Evolutionary conservation across 2,888 invertebrate species (phyloP).

Genomic region (Mythimna ferrago): DNA sequence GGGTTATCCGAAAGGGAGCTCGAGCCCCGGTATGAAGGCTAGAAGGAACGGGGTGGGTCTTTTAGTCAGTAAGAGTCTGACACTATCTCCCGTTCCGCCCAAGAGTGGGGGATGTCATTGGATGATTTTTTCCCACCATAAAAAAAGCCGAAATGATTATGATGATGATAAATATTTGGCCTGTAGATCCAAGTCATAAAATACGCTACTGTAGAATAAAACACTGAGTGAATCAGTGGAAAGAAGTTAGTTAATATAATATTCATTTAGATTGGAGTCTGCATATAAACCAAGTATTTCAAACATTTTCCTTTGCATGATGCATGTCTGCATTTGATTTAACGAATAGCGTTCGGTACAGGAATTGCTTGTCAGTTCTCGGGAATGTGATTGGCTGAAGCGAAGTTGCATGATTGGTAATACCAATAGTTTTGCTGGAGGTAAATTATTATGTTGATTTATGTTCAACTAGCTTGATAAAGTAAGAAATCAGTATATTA

Average conservation of each 20-base stretch:
- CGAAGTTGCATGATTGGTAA: slow-evolving; percentile 22
- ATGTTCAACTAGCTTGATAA: background rate
- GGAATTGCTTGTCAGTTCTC: slow-evolving; percentile 45
- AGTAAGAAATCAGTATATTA: too few relatives aligned
- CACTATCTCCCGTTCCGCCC: too few relatives aligned
- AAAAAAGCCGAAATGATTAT: too few relatives aligned
- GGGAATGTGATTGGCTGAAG: slow-evolving; percentile 39
- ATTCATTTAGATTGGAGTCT: background rate
- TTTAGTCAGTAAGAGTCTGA: too few relatives aligned
- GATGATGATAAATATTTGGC: too few relatives aligned
- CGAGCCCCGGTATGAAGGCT: too few relatives aligned
- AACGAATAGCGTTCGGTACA: slow-evolving; percentile 30
- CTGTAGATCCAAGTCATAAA: background rate
- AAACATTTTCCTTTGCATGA: slow-evolving; percentile 12
- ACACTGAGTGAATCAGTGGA: fast-evolving
- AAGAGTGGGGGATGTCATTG: too few relatives aligned
- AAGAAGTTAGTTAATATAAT: background rate
- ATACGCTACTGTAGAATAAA: background rate
- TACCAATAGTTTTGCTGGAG: slow-evolving; percentile 9
- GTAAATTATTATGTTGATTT: slow-evolving; percentile 10
- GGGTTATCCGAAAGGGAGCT: too few relatives aligned
- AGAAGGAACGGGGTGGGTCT: too few relatives aligned
- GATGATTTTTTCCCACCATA: too few relatives aligned
- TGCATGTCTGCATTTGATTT: slow-evolving; percentile 56
- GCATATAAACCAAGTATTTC: slow-evolving; percentile 35